Percentiles rank a stretch among this genome's conserved stretches.
These are phyloP conservation scores for Labia minor DNA, from an alignment of 2,888 invertebrate genomes.

Conservation along the genomic window DNA sequence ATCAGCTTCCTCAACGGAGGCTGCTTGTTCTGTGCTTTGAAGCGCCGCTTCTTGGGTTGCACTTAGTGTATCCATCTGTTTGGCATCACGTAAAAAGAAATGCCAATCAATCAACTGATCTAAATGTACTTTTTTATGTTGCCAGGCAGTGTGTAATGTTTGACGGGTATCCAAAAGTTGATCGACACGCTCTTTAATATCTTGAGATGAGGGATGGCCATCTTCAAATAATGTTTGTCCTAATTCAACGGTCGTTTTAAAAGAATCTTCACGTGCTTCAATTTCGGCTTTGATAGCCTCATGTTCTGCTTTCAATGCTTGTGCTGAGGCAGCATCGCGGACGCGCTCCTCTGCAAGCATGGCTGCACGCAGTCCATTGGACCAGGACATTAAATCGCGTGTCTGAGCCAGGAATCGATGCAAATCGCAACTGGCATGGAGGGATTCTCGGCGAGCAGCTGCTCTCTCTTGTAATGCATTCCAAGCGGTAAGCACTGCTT, in stretches of 20 bases:
- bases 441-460: slow-evolving; percentile 62
- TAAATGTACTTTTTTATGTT: slow-evolving; percentile 73
- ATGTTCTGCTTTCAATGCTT: slow-evolving; percentile 70
- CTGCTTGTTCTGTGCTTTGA: slow-evolving; percentile 32
- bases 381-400: slow-evolving; percentile 84
- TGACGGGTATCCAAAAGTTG: slow-evolving; percentile 68
- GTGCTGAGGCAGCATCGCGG: slow-evolving; percentile 70
- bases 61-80: slow-evolving; percentile 79
- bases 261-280: slow-evolving; percentile 76
- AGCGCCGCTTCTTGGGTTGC: slow-evolving; percentile 62
- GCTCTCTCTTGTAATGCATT: slow-evolving; percentile 71
- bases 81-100: slow-evolving; percentile 87
- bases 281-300: slow-evolving; percentile 73
- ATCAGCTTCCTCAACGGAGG: slow-evolving; percentile 66
- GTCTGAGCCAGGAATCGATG: slow-evolving; percentile 81
- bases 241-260: slow-evolving; percentile 58
- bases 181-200: slow-evolving; percentile 68
- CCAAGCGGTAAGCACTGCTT: slow-evolving; percentile 79
- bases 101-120: slow-evolving; percentile 88
- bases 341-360: slow-evolving; percentile 72
- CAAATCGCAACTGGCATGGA: slow-evolving; percentile 77
- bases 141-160: slow-evolving; percentile 74
- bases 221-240: slow-evolving; percentile 76
- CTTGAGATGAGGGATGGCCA: slow-evolving; percentile 67
- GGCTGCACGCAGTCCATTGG: slow-evolving; percentile 60